Evolutionary conservation across 2,113 vertebrate genomes (phyloP).

Genomic region (Channa argus): DNA sequence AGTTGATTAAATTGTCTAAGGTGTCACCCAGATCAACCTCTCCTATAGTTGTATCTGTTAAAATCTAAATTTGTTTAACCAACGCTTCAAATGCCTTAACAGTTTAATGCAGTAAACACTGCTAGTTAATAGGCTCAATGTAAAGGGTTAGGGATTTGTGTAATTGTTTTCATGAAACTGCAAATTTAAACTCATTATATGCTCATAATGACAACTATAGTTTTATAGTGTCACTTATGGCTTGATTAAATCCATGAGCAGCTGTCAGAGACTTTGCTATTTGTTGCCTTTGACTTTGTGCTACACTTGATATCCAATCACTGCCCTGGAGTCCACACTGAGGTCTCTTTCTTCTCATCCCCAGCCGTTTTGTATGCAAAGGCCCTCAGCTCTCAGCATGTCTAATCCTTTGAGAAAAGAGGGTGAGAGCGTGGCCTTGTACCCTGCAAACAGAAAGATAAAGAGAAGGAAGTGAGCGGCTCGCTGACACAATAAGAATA

Average conservation of each 20-base stretch:
- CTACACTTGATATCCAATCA: constrained; percentile 33
- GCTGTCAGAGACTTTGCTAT: constrained; percentile 1
- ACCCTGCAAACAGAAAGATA: constrained; percentile 59
- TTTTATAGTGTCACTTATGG: constrained; percentile 9
- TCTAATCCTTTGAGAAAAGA: constrained; percentile 66
- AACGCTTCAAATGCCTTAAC: too few relatives aligned
- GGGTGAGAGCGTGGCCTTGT: constrained; percentile 44
- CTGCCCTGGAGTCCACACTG: constrained; percentile 36
- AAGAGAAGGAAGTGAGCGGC: constrained; percentile 36
- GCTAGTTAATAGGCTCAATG: background rate
- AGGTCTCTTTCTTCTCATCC: constrained; percentile 54
- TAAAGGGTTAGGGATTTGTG: background rate
- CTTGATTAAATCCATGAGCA: background rate
- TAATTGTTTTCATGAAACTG: constrained; percentile 13
- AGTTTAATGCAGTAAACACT: too few relatives aligned
- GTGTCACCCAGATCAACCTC: constrained; percentile 4
- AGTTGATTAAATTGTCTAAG: background rate
- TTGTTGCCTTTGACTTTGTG: constrained; percentile 31
- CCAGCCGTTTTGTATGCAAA: constrained; percentile 59
- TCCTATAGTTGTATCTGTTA: background rate
- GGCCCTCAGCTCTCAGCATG: constrained; percentile 50
- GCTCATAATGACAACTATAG: background rate
- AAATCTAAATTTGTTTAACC: background rate
- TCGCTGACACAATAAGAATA: constrained; percentile 49
- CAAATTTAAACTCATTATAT: constrained; percentile 21